Percentiles rank a stretch among this genome's conserved stretches.
phyloP scores from a whole-genome alignment of 2,113 vertebrate species.

The Dendropsophus ebraccatus region DNA sequence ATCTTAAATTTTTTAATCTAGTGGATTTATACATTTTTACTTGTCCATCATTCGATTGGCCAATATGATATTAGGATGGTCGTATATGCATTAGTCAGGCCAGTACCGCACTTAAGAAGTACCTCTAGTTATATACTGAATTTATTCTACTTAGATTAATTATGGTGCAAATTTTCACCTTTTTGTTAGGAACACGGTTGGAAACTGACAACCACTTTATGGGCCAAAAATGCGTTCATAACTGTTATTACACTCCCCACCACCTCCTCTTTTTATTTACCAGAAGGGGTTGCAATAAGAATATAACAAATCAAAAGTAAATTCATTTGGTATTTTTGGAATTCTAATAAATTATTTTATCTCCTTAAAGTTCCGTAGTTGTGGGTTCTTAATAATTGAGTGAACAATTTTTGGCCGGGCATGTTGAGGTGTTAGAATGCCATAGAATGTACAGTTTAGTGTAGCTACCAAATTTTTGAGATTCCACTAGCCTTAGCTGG shows the following conservation, averaged over 20 bases:
- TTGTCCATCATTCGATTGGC: background rate
- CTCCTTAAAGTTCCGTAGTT: background rate
- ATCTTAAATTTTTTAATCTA: background rate
- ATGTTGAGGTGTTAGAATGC: slow-evolving; percentile 11
- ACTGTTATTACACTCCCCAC: background rate
- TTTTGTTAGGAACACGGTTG: background rate
- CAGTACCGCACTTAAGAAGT: background rate
- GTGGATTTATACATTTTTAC: background rate
- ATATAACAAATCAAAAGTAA: background rate
- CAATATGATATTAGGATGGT: background rate
- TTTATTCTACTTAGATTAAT: background rate
- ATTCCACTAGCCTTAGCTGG: slow-evolving; percentile 67
- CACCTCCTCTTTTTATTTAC: background rate
- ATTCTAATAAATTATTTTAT: background rate
- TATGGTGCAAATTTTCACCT: background rate
- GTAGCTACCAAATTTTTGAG: slow-evolving; percentile 66
- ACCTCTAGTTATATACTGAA: background rate
- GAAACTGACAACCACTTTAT: background rate
- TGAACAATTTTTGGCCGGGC: background rate
- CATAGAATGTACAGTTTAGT: background rate
- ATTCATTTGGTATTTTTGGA: too few species aligned
- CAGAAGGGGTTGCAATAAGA: background rate
- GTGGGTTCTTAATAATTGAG: background rate
- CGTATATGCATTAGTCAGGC: background rate
- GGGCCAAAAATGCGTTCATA: background rate